Evolutionary conservation across 2,797 vertebrate species (phyloP).

Genomic region (Rhinogobio ventralis): DNA sequence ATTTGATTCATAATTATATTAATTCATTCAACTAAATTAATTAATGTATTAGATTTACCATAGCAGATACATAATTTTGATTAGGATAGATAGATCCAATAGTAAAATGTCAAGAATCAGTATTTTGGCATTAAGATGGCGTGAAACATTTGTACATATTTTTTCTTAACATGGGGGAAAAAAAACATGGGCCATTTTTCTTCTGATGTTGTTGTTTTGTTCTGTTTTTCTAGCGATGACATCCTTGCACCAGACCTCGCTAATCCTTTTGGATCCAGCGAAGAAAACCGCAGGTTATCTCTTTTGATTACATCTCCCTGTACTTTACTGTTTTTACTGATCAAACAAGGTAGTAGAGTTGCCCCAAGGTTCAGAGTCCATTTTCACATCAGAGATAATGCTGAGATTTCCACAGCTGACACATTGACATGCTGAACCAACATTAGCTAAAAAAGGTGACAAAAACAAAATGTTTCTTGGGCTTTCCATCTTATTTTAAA

Average conservation of each 20-base stretch:
- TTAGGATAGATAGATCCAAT: not conserved
- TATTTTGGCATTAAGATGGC: not conserved
- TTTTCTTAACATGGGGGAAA: not conserved
- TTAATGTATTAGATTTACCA: not conserved
- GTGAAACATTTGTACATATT: not conserved
- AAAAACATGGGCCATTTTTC: not conserved
- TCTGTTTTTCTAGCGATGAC: constrained; percentile 29
- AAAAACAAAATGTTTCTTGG: not conserved
- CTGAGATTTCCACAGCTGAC: constrained; percentile 52
- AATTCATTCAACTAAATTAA: not conserved
- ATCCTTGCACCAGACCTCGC: constrained; percentile 43
- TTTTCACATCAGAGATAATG: constrained; percentile 25
- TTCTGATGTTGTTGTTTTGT: not conserved
- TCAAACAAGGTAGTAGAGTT: not conserved
- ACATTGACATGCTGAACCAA: constrained; percentile 25
- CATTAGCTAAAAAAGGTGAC: not conserved
- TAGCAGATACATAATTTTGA: not conserved
- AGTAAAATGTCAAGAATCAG: not conserved
- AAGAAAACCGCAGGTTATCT: constrained; percentile 72
- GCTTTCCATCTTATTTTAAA: not conserved
- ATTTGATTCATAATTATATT: not conserved
- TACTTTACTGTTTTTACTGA: not conserved
- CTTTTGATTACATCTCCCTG: not conserved
- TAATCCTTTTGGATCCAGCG: constrained; percentile 75
- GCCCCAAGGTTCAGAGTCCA: constrained; percentile 24